Evolutionary conservation across 2,888 invertebrate species (phyloP), one percentile per base, ranked within the genome.

Genomic region (Yponomeuta plumbellus): DNA sequence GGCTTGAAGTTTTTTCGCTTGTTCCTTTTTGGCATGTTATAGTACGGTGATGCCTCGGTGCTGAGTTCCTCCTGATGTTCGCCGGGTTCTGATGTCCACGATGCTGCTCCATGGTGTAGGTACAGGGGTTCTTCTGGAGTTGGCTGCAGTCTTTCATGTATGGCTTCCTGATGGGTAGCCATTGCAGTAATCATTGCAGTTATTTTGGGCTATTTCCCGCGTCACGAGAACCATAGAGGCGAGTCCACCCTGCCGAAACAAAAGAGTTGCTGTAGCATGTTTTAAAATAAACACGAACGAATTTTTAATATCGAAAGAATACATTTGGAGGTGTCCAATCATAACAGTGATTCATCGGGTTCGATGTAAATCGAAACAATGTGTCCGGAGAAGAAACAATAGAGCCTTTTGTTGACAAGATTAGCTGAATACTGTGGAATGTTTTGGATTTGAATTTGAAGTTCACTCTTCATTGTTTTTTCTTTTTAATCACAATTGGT

Each of bases 1-100:
- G 96, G 96, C 75, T 95, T 94, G 84, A 96, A 95, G 81, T 96
- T 95, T 83, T 96, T 96, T 72, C 96, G 88, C 75, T 95, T 95
- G 88, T 95, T 95, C 75, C 94, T 92, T 81, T 94, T 94, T 70
- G 93, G 93, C 80, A 91, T 87, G 73, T 91, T 92, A 76, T 88
- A 87, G 77, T 88, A 88, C 1, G 88, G 87, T 5, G 90, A 85
- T 78, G 87, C 80, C 71, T 87, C 85, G 2, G 85, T 75, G 77
- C 81, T 83, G 72, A 83, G 85, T 68, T 87, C 89, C 59, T 87
- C 87, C 71, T 86, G 86, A 75, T 89, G 76, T 67, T 88, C 86
- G 75, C 67, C 74, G 67, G 81, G 75, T 69, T 87, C 88, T 62
- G 92, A 85, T 68, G 89, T 88, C 83, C 93, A 93, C 71, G 92